Evolutionary conservation across 2,888 invertebrate genomes (phyloP).

Genomic region (Crioceris asparagi): DNA sequence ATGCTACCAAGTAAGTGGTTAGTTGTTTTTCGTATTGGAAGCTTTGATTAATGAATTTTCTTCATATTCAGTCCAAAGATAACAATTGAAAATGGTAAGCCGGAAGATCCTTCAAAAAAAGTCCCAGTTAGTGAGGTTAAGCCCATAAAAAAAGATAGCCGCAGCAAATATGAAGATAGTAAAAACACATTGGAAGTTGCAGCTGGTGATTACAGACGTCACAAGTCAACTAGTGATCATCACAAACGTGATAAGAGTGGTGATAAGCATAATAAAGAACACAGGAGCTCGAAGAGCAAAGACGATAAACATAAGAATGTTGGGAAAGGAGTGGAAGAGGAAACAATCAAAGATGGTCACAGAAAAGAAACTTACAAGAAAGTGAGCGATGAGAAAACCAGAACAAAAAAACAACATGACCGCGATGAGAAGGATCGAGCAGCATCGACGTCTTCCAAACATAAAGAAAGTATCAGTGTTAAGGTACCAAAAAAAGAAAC

Average conservation of each 20-base stretch:
- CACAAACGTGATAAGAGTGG: conserved; percentile 6
- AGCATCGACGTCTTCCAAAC: conserved; percentile 7
- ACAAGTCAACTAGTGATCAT: conserved; percentile 24
- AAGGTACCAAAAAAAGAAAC: neutral
- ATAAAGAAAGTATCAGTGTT: conserved; percentile 5
- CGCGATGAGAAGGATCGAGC: conserved; percentile 7
- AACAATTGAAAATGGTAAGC: conserved; percentile 34
- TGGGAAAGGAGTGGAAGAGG: neutral
- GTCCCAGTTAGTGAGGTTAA: conserved; percentile 28
- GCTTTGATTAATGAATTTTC: neutral
- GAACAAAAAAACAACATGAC: conserved; percentile 6
- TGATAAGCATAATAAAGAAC: no score
- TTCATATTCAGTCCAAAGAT: conserved; percentile 30
- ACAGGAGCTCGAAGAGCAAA: conserved; percentile 5
- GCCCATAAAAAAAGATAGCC: conserved; percentile 32
- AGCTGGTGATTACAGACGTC: conserved; percentile 24
- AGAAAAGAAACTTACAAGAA: conserved; percentile 3
- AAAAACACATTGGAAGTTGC: conserved; percentile 31
- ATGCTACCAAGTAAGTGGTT: conserved; percentile 27
- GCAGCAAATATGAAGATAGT: conserved; percentile 25
- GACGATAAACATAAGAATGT: neutral
- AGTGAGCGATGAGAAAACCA: conserved; percentile 8
- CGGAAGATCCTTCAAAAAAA: conserved; percentile 24
- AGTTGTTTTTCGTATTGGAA: neutral
- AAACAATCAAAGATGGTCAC: conserved; percentile 6